Base-by-base conservation (phyloP, 92 coral and sea anemone genomes). In the Epizoanthus rinbou region DNA sequence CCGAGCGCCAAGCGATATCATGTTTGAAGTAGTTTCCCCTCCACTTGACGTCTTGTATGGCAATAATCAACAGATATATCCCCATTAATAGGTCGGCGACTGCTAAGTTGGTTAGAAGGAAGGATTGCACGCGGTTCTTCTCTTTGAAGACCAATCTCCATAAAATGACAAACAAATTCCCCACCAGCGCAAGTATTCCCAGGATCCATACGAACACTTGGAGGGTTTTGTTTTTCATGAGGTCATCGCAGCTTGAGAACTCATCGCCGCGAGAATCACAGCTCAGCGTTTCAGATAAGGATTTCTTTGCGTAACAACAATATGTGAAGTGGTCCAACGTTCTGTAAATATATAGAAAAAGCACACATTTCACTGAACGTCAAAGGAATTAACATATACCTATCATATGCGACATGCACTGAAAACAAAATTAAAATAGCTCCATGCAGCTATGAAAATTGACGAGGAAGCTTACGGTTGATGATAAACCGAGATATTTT, bases 41-140 rank as follows among this genome's bases (percentile, higher is more conserved):
- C 80, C 76, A 85, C 25, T 31, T 24, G 31, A 67, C 50, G 33
- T 90, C 93, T 75, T 87, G 74, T 60, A 74, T 43, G 23, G 93
- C 93, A 8, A 90, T 74, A 4, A 87, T 90, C 83, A 90, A 50
- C 56, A 90, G 79, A 43, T 90, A 90, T 3, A 87, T 50, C 53
- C 90, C 90, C 90, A 87, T 87, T 18, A 88, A 70, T 37, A 37
- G 43, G 43, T 37, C 43, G 6, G 43, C 43, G 43, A 37, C 43
- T 37, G 43, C 43, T 37, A 91, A 92, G 59, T 89, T 89, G 15
- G 95, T 89, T 52, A 89, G 85, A 25, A 91, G 83, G 72, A 90
- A 88, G 57, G 94, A 89, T 19, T 91, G 89, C 28, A 91, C 92
- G 64, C 78, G 87, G 14, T 88, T 90, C 6, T 84, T 84, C 62